Percentiles rank a stretch among this genome's conserved stretches.
Evolutionary conservation across 2,888 invertebrate genomes (phyloP).

Genomic region (Ryuthela nishihirai): DNA sequence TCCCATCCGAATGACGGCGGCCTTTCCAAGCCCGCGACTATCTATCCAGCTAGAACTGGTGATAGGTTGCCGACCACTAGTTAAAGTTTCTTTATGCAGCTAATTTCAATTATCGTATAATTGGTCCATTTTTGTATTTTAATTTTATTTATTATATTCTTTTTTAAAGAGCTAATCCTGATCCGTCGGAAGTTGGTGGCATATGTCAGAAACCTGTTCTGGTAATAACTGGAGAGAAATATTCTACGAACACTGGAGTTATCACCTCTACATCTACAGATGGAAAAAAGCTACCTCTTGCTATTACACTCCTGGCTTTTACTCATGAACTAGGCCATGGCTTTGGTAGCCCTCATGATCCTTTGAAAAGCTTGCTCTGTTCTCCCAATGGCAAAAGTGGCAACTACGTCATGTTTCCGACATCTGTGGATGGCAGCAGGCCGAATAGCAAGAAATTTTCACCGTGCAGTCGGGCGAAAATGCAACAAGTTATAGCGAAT

Average conservation of each 20-base stretch:
- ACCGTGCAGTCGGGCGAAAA: conserved; percentile 18
- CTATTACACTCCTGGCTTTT: conserved; percentile 17
- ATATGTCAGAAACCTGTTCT: conserved; percentile 21
- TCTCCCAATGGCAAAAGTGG: conserved; percentile 18
- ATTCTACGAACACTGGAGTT: conserved; percentile 18
- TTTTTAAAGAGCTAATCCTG: background rate
- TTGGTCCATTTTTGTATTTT: no score
- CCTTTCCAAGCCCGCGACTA: no score
- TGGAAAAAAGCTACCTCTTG: conserved; percentile 4
- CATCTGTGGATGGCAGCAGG: background rate
- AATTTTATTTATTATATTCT: no score
- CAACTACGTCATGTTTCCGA: conserved; percentile 27
- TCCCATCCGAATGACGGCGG: no score
- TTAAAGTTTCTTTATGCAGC: no score
- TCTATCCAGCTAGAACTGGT: no score
- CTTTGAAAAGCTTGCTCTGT: conserved; percentile 4
- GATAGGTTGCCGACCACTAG: no score
- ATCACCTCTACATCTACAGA: background rate
- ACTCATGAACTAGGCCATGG: conserved; percentile 35
- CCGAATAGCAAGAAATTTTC: conserved; percentile 29
- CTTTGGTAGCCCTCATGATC: conserved; percentile 36
- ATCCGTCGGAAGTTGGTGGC: conserved; percentile 9
- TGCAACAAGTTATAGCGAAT: conserved; percentile 1
- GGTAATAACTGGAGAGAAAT: background rate
- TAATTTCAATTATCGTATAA: no score